These are phyloP conservation scores for Zaprionus camerounensis DNA, from an alignment of 1,140 invertebrate genomes.

Conservation along the genomic window DNA sequence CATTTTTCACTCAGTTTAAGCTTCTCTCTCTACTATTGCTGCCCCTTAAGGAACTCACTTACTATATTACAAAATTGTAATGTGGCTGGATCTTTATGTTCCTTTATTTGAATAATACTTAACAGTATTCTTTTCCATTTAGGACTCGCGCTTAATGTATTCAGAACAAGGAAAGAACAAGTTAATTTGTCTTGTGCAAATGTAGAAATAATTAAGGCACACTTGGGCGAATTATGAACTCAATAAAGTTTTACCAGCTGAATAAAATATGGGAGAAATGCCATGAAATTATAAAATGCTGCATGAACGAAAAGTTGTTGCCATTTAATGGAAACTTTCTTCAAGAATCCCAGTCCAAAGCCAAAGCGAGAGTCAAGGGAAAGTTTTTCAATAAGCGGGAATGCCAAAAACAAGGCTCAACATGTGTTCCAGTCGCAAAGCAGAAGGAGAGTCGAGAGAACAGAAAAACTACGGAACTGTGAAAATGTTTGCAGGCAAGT, in stretches of 20 bases:
- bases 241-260: constrained; percentile 47
- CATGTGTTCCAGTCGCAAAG: constrained; percentile 35
- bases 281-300: constrained; percentile 62
- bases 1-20: background rate
- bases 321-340: constrained; percentile 67
- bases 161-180: constrained; percentile 36
- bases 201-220: constrained; percentile 64
- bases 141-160: constrained; percentile 21
- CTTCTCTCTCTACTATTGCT: background rate
- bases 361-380: constrained; percentile 33
- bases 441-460: constrained; percentile 22
- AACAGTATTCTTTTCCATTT: constrained; percentile 2
- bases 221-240: constrained; percentile 61
- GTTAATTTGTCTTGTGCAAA: constrained; percentile 55
- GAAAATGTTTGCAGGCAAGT: constrained; percentile 21
- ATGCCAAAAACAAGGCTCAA: constrained; percentile 62
- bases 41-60: background rate
- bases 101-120: constrained; percentile 18
- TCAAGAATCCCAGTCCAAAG: constrained; percentile 30
- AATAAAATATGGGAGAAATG: constrained; percentile 47
- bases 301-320: constrained; percentile 57
- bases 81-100: background rate
- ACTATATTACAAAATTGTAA: constrained; percentile 1
- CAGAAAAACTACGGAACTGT: constrained; percentile 50
- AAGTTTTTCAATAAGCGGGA: constrained; percentile 76